Evolutionary conservation across 2,797 vertebrate genomes (phyloP).

Genomic region (Emys orbicularis): DNA sequence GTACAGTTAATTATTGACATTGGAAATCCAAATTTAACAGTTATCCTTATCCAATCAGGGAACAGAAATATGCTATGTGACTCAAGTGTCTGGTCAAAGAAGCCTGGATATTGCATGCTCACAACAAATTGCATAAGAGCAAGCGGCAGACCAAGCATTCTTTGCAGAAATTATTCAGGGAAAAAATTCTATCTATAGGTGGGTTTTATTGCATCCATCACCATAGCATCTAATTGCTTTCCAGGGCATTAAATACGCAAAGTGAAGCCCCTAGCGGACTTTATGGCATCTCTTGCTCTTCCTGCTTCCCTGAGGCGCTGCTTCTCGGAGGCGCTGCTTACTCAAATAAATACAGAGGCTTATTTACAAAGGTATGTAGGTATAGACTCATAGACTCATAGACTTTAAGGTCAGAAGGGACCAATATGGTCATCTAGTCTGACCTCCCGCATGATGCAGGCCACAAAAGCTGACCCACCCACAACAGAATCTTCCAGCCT

Average conservation of each 20-base stretch:
- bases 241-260: neutral
- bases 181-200: neutral
- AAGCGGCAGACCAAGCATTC: neutral
- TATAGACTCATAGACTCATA: no score
- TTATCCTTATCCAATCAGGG: neutral
- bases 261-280: fast-evolving
- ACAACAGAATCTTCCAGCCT: no score
- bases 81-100: neutral
- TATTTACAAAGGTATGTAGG: neutral
- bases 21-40: neutral
- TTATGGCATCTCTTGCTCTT: neutral
- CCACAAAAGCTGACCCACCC: no score
- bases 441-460: no score
- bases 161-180: fast-evolving
- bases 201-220: neutral
- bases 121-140: neutral
- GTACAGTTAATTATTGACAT: fast-evolving
- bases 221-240: neutral
- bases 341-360: neutral
- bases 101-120: fast-evolving
- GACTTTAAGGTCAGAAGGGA: no score
- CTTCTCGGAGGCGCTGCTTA: neutral
- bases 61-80: neutral
- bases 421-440: no score
- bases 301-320: neutral